Base-by-base conservation (phyloP, 2,797 vertebrate genomes). In the Tolypeutes matacus region DNA sequence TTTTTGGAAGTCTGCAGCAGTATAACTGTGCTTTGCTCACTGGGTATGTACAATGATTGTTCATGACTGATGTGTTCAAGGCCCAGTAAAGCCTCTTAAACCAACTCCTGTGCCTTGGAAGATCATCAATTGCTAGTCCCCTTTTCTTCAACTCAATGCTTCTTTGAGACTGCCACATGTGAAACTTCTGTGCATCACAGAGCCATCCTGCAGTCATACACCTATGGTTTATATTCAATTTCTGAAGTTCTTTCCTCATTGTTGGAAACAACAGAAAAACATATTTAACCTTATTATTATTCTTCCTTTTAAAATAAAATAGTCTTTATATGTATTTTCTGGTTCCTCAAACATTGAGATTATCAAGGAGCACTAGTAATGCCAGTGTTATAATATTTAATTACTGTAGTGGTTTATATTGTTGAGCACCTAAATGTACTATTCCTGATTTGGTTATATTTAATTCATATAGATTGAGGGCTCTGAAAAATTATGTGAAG, bases 391-490 rank as follows among this genome's bases (percentile, higher is more conserved):
- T 73, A 49, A 29, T 69, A 36, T n/a, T 73, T 73, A 65, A 8
- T 69, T 18, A 75, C 42, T 81, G 1, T 10, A 53, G 67, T 21
- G 18, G 11, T 81, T 91, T 39, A 72, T 65, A 67, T 5, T 29
- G 17, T 29, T 62, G 53, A 31, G 20, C 64, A 18, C 13, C 25
- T 78, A 91, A 49, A 85, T 62, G 31, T 49, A 82, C 31, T 25
- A 77, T 70, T 91, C 25, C 9, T 83, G n/a, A 20, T 39, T 78
- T 64, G 69, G 49, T 95, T 78, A 83, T 62, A 65, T 85, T 93
- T 81, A 85, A 82, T 53, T 78, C 64, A 82, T 78, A 85, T 51
- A 91, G 69, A 86, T 62, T 67, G 73, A 64, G 83, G 83, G 29
- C 11, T 51, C 83, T 73, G n/a, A 46, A 5, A 91, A 94, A 73